A percentile compares a stretch with the other conserved stretches of the same genome.
Conservation (phyloP, 2,888 invertebrate species). For the Synanthedon formicaeformis region DNA sequence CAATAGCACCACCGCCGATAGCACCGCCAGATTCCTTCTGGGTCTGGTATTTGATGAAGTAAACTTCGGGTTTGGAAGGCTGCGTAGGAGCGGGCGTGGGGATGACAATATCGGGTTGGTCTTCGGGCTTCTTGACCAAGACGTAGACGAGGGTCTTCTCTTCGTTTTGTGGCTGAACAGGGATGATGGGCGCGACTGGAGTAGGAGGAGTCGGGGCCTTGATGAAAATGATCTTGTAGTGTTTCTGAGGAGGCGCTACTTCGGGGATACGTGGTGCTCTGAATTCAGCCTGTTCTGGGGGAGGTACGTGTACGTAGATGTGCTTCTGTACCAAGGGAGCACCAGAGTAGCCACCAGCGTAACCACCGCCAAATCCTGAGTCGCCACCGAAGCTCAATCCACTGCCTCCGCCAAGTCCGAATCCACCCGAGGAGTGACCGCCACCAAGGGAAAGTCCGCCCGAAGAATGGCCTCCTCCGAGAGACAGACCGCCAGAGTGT, state of each 20-base stretch:
- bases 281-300: slow-evolving; percentile 85
- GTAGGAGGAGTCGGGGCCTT: slow-evolving; percentile 89
- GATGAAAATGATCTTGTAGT: slow-evolving; percentile 94
- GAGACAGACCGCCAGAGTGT: slow-evolving; percentile 20
- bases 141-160: slow-evolving; percentile 92
- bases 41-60: slow-evolving; percentile 88
- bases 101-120: slow-evolving; percentile 82
- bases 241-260: slow-evolving; percentile 83
- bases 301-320: slow-evolving; percentile 91
- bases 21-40: slow-evolving; percentile 62
- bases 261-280: slow-evolving; percentile 74
- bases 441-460: slow-evolving; percentile 16
- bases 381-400: slow-evolving; percentile 25
- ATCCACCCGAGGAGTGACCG: slow-evolving; percentile 13
- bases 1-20: slow-evolving; percentile 36
- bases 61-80: slow-evolving; percentile 90
- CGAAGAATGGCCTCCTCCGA: slow-evolving; percentile 18
- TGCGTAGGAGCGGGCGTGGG: slow-evolving; percentile 84
- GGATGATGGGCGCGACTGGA: slow-evolving; percentile 84
- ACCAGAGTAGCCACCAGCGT: slow-evolving; percentile 56
- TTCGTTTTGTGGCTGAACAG: slow-evolving; percentile 83
- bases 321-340: slow-evolving; percentile 83
- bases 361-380: slow-evolving; percentile 49
- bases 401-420: slow-evolving; percentile 29
- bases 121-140: slow-evolving; percentile 88